A percentile compares a stretch with the other conserved stretches of the same genome.
These are phyloP conservation scores for Bursaphelenchus okinawaensis DNA, from an alignment of 2,888 invertebrate genomes.

Conservation along the genomic window DNA sequence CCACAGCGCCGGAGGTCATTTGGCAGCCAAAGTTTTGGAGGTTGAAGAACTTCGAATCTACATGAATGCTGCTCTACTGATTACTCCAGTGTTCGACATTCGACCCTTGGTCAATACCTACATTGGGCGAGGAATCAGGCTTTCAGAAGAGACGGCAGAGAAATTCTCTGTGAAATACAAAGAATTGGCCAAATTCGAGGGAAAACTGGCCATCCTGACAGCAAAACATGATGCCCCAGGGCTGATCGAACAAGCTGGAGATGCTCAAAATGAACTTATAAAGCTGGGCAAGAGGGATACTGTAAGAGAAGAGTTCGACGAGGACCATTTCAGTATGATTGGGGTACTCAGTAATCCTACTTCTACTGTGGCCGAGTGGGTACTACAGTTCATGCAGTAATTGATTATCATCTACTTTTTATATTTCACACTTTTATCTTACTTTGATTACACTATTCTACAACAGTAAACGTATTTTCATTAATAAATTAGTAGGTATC, in stretches of 20 bases:
- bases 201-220: background rate
- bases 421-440: too few relatives aligned
- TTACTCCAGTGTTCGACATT: constrained; percentile 1
- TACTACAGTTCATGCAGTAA: background rate
- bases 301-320: background rate
- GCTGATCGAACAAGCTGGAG: background rate
- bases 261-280: background rate
- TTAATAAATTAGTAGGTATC: too few relatives aligned
- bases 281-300: background rate
- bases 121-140: constrained; percentile 11
- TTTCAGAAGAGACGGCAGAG: constrained; percentile 9
- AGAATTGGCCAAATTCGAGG: constrained; percentile 8
- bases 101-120: constrained; percentile 4
- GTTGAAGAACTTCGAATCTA: background rate
- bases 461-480: too few relatives aligned
- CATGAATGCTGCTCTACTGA: background rate
- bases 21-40: constrained; percentile 11
- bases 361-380: background rate
- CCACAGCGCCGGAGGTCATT: constrained; percentile 13
- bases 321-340: background rate
- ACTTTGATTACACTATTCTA: too few relatives aligned
- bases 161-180: background rate
- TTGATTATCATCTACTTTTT: too few relatives aligned
- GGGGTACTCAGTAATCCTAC: background rate
- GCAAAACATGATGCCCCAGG: constrained; percentile 7